phyloP scores from a whole-genome alignment of 2,113 vertebrate species.

The Pterophyllum scalare region DNA sequence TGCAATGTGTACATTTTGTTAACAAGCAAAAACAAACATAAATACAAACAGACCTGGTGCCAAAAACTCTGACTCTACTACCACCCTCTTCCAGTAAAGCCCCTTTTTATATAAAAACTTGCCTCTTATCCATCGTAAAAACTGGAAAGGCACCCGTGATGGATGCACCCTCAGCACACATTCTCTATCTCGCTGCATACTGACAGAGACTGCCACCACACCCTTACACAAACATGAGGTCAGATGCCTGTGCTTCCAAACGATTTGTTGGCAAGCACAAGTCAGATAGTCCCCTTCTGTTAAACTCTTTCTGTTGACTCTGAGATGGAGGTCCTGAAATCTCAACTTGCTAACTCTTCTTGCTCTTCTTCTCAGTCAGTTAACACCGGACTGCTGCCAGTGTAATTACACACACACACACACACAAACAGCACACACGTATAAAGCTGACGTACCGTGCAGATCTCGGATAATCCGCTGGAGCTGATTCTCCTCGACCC shows the following conservation, averaged over 20 bases:
- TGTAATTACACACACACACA: slow-evolving; percentile 46
- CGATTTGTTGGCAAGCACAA: background rate
- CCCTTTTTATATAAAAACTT: slow-evolving; percentile 39
- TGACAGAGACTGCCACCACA: slow-evolving; percentile 38
- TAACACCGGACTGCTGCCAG: background rate
- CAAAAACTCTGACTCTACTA: background rate
- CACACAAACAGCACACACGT: slow-evolving; percentile 1
- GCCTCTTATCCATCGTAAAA: slow-evolving; percentile 75
- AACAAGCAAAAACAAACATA: background rate
- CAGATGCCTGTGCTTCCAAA: slow-evolving; percentile 9
- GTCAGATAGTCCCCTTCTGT: background rate
- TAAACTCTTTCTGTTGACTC: background rate
- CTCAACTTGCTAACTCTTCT: slow-evolving; percentile 10
- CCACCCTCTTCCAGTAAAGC: background rate
- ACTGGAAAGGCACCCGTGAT: slow-evolving; percentile 64
- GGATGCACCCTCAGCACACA: slow-evolving; percentile 46
- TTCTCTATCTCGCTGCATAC: slow-evolving; percentile 62
- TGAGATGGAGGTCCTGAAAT: slow-evolving; percentile 7
- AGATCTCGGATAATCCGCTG: slow-evolving; percentile 95
- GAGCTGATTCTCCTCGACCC: slow-evolving; percentile 87
- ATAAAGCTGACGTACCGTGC: slow-evolving; percentile 83
- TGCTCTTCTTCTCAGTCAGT: slow-evolving; percentile 28
- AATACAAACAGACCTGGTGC: background rate
- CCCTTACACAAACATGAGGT: slow-evolving; percentile 27
- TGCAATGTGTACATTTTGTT: background rate